These are phyloP conservation scores for Dipodomys spectabilis DNA, from an alignment of 2,113 vertebrate species.

Conservation along the genomic window DNA sequence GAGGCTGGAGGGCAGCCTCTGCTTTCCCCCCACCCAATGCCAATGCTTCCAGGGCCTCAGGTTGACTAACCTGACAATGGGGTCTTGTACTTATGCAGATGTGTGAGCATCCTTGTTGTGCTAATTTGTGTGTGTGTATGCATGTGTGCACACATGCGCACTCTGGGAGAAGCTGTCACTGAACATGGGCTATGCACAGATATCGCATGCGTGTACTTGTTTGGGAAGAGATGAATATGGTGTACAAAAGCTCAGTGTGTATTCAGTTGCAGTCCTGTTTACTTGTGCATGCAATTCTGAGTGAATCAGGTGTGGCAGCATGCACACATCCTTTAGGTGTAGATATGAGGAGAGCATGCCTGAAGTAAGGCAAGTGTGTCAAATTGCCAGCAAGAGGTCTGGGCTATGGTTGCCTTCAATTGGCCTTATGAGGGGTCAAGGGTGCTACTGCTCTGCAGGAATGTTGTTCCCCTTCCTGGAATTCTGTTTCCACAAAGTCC, in stretches of 20 bases:
- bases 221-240: not conserved
- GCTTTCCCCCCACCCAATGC: not conserved
- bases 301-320: not conserved
- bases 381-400: not conserved
- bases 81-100: not conserved
- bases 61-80: not conserved
- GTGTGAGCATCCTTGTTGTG: not conserved
- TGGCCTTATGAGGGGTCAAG: too few species aligned
- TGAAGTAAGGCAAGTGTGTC: not conserved
- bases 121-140: not conserved
- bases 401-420: not conserved
- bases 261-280: too few species aligned
- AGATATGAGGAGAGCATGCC: not conserved
- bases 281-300: not conserved
- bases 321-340: not conserved
- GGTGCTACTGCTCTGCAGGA: not conserved
- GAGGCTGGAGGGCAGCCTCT: slow-evolving; percentile 16
- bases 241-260: not conserved
- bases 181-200: not conserved
- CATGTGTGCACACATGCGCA: too few species aligned
- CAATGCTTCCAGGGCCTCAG: not conserved
- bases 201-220: not conserved
- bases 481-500: not conserved
- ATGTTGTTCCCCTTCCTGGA: not conserved
- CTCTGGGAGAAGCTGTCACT: not conserved